phyloP scores from a whole-genome alignment of 2,797 vertebrate species.

The Echeneis naucrates region DNA sequence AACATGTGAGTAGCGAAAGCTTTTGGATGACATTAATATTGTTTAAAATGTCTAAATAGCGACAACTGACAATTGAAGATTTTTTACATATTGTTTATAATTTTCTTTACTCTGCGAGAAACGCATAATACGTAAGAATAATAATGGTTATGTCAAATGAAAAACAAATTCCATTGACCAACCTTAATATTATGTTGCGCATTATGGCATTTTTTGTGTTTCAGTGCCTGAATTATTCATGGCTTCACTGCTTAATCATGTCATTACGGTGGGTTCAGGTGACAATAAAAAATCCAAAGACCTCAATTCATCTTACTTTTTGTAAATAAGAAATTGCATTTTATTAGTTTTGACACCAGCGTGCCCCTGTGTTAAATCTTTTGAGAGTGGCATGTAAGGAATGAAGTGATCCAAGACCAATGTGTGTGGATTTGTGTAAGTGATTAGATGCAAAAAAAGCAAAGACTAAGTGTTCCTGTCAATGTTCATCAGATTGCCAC shows the following conservation, averaged over 20 bases:
- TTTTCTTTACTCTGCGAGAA: background rate
- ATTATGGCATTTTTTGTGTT: conserved; percentile 6
- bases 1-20: background rate
- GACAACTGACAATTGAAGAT: background rate
- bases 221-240: conserved; percentile 24
- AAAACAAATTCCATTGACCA: background rate
- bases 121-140: background rate
- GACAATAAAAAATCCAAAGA: conserved; percentile 1
- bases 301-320: conserved; percentile 4
- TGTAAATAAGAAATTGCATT: conserved; percentile 15
- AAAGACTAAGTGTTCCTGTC: conserved; percentile 65
- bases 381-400: conserved; percentile 29
- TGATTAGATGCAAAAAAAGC: conserved; percentile 56
- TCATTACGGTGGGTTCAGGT: conserved; percentile 16
- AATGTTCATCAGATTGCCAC: conserved; percentile 57
- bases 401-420: conserved; percentile 37
- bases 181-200: background rate
- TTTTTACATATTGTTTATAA: background rate
- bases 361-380: conserved; percentile 25
- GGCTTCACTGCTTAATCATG: conserved; percentile 5
- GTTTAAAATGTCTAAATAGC: background rate
- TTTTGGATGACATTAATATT: background rate
- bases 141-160: background rate
- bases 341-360: conserved; percentile 25
- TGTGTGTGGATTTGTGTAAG: conserved; percentile 49